phyloP scores from a whole-genome alignment of 2,888 invertebrate genomes.

The Lumbricus terrestris region DNA sequence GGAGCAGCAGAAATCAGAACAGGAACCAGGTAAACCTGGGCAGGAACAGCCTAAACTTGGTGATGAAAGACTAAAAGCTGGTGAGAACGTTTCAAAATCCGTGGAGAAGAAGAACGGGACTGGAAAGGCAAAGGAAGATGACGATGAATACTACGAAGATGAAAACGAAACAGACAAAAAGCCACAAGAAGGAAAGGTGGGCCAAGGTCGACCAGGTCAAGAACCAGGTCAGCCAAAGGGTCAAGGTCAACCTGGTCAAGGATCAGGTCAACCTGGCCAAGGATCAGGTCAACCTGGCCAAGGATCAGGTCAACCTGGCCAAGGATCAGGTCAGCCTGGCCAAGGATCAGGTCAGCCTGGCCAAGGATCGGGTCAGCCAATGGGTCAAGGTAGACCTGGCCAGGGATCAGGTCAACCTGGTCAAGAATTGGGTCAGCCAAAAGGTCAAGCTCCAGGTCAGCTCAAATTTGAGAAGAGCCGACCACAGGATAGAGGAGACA shows the following conservation, averaged over 20 bases:
- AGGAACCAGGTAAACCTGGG: background rate
- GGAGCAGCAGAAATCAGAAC: background rate
- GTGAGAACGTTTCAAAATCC: background rate
- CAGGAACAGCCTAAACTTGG: constrained; percentile 5
- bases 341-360: background rate
- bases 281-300: too few relatives aligned
- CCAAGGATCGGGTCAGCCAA: background rate
- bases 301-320: background rate
- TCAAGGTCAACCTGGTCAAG: background rate
- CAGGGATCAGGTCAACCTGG: too few relatives aligned
- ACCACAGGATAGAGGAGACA: background rate
- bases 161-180: background rate
- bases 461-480: background rate
- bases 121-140: background rate
- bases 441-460: background rate
- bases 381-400: background rate
- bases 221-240: background rate
- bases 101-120: background rate
- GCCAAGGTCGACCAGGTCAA: background rate
- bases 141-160: background rate
- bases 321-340: too few relatives aligned
- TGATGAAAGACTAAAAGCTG: background rate
- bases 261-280: too few relatives aligned
- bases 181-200: background rate
- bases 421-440: background rate